Percentiles rank a stretch among this genome's conserved stretches.
These are phyloP conservation scores for Lasiurus cinereus DNA, from an alignment of 2,113 vertebrate species.

Conservation along the genomic window DNA sequence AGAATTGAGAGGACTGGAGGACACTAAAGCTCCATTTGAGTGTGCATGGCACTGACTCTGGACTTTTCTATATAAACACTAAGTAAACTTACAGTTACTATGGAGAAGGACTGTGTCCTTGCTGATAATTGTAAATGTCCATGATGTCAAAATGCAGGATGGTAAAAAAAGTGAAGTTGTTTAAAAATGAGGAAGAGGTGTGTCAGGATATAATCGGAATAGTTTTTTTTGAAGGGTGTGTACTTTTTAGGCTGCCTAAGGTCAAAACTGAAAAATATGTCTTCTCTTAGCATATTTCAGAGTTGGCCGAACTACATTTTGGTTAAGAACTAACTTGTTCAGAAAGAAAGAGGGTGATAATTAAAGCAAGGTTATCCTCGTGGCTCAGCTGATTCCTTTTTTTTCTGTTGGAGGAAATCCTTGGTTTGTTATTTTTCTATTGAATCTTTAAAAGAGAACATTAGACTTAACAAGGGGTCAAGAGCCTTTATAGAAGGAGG, in stretches of 20 bases:
- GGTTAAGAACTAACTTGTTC: constrained; percentile 46
- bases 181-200: constrained; percentile 88
- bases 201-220: constrained; percentile 81
- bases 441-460: neutral
- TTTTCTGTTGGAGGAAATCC: neutral
- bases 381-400: neutral
- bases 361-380: neutral
- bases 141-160: constrained; percentile 79
- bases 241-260: constrained; percentile 81
- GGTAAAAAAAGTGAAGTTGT: constrained; percentile 85
- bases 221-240: constrained; percentile 81
- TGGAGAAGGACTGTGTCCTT: constrained; percentile 68
- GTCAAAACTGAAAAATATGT: constrained; percentile 70
- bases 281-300: constrained; percentile 73
- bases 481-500: neutral
- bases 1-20: neutral
- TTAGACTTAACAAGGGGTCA: neutral
- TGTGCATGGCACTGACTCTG: neutral
- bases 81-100: constrained; percentile 71
- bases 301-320: constrained; percentile 25
- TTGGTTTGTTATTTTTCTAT: neutral
- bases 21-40: neutral
- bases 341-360: neutral
- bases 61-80: constrained; percentile 66
- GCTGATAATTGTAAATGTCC: constrained; percentile 65